Conservation (phyloP, 2,113 vertebrate species). For the Chloroceryle aenea region DNA sequence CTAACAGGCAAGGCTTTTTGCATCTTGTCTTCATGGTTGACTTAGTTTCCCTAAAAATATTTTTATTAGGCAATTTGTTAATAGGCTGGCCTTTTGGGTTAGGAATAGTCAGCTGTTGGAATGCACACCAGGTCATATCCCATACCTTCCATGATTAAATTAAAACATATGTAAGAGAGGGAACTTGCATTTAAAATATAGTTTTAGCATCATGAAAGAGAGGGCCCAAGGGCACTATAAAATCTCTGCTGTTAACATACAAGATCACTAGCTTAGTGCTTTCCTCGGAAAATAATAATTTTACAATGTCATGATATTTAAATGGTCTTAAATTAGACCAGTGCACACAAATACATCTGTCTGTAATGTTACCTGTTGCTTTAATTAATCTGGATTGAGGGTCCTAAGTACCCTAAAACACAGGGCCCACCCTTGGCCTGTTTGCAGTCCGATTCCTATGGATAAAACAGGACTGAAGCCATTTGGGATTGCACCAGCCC, state of each 20-base stretch:
- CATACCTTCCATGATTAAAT: conserved; percentile 10
- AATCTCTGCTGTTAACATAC: not conserved
- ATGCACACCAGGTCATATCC: not conserved
- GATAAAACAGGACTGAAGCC: not conserved
- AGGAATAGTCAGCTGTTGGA: not conserved
- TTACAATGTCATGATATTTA: not conserved
- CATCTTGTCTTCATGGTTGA: not conserved
- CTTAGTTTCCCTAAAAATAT: not conserved
- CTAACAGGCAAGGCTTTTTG: not conserved
- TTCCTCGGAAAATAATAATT: not conserved
- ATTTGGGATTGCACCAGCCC: not conserved
- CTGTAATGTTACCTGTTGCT: not conserved
- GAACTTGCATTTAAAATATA: not conserved
- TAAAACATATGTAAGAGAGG: not conserved
- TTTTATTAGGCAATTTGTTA: conserved; percentile 29
- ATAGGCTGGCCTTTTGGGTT: not conserved
- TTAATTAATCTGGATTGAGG: not conserved
- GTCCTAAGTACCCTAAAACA: not conserved
- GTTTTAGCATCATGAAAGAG: not conserved
- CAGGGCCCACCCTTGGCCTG: not conserved
- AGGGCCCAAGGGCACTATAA: not conserved
- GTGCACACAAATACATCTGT: not conserved
- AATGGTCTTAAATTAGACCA: not conserved
- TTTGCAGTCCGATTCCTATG: not conserved
- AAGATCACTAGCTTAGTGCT: not conserved